Conservation (phyloP, 2,888 invertebrate species). For the Lamproptera curius region DNA sequence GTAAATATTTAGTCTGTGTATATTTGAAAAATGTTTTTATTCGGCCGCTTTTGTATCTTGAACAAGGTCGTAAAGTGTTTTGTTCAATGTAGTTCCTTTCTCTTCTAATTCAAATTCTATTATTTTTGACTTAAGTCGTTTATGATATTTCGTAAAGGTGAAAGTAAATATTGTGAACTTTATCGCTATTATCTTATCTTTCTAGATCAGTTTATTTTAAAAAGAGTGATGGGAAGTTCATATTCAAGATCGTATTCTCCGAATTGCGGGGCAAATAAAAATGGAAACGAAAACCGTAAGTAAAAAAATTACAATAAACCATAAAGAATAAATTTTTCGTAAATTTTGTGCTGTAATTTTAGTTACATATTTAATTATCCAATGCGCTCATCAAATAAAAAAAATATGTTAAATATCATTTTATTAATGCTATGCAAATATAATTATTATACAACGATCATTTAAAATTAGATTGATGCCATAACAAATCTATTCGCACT, state of each 20-base stretch:
- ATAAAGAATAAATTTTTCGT: background rate
- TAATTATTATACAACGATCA: no score
- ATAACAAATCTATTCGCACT: no score
- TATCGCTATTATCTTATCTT: conserved; percentile 7
- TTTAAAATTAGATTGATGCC: no score
- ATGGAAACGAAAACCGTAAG: conserved; percentile 47
- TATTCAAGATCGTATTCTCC: conserved; percentile 68
- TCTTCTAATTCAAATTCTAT: conserved; percentile 14
- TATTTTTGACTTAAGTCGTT: background rate
- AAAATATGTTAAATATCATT: no score
- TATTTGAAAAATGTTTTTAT: conserved; percentile 29
- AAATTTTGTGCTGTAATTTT: no score
- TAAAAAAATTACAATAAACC: conserved; percentile 28
- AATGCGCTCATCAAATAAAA: no score
- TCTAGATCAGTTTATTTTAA: conserved; percentile 21
- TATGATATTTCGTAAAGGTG: background rate
- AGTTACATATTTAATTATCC: no score
- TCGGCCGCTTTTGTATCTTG: conserved; percentile 40
- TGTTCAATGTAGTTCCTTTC: conserved; percentile 58
- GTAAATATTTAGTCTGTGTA: conserved; percentile 10
- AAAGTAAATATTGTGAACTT: background rate
- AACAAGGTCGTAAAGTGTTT: conserved; percentile 47
- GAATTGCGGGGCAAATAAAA: conserved; percentile 43
- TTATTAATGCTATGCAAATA: no score
- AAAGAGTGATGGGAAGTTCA: conserved; percentile 60